phyloP scores from a whole-genome alignment of 2,888 invertebrate species.

The Drosophila longiperda region DNA sequence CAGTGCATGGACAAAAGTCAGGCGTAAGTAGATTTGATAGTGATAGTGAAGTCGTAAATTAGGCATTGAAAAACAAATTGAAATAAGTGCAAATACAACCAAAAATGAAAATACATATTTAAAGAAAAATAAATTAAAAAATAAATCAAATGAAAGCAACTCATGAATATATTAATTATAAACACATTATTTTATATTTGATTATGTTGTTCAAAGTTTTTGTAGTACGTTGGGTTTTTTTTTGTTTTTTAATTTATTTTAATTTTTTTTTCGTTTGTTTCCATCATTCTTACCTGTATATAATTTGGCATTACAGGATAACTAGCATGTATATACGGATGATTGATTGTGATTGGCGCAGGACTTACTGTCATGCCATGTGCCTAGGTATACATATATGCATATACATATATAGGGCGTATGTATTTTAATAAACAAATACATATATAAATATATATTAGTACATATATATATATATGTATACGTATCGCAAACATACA shows the following conservation, averaged over 20 bases:
- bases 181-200: constrained; percentile 59
- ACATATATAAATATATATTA: constrained; percentile 28
- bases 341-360: constrained; percentile 86
- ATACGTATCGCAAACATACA: constrained; percentile 65
- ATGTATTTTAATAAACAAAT: constrained; percentile 11
- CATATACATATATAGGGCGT: constrained; percentile 47
- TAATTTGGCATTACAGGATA: constrained; percentile 86
- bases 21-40: constrained; percentile 39
- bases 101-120: constrained; percentile 22
- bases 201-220: constrained; percentile 53
- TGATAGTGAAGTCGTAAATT: constrained; percentile 46
- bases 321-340: constrained; percentile 86
- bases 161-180: constrained; percentile 52
- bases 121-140: constrained; percentile 12
- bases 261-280: constrained; percentile 36
- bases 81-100: constrained; percentile 28
- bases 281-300: constrained; percentile 84
- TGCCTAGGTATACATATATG: constrained; percentile 80
- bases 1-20: constrained; percentile 31
- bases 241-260: constrained; percentile 13
- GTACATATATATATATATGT: constrained; percentile 47
- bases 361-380: constrained; percentile 86
- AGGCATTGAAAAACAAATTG: constrained; percentile 17
- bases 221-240: constrained; percentile 42
- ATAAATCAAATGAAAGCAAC: constrained; percentile 63